Base-by-base conservation (phyloP, 1,140 invertebrate genomes). In the Drosophila orosa region DNA sequence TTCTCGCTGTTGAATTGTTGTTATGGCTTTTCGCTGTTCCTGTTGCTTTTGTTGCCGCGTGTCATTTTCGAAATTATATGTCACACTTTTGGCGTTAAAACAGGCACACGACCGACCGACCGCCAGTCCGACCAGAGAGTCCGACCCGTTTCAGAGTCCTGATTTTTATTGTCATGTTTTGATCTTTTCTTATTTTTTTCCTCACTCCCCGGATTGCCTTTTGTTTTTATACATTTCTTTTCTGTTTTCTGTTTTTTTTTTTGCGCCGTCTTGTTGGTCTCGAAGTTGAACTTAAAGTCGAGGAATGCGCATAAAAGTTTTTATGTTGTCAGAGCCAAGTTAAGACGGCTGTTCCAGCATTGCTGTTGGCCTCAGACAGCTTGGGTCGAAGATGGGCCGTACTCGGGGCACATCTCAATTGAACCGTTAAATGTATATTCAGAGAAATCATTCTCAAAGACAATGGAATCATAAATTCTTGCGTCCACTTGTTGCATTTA, bases 131-230 rank as follows among this genome's bases (percentile, higher is more conserved):
- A 56, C 31, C 55, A 67, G 52, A 60, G 25, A 45, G 37, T 60
- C 54, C 80, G 78, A 87, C 82, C 83, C 76, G 83, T 79, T 87
- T 86, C 74, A 79, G 75, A 87, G 83, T 86, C 83, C 83, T 86
- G 83, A 86, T 83, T 86, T 86, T 86, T 86, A 87, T 86, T 87
- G 83, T 86, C 83, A 86, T 86, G 83, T 87, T 86, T 86, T 86
- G 83, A 86, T 86, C 79, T 86, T 87, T 86, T 72, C 60, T 73
- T 77, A 61, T 77, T 67, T 76, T 76, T 54, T 39, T 31, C 60
- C 40, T 12, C 24, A 47, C 42, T 29, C 25, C 12, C 25, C 12
- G 63, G 12, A 33, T n/a, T 29, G 24, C 66, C 69, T 81, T 80
- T 85, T 71, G 74, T 71, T 80, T 75, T 85, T 80, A 77, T 74